A percentile compares a stretch with the other conserved stretches of the same genome.
These are phyloP conservation scores for Cyprinus carpio DNA, from an alignment of 2,113 vertebrate species.

Conservation along the genomic window DNA sequence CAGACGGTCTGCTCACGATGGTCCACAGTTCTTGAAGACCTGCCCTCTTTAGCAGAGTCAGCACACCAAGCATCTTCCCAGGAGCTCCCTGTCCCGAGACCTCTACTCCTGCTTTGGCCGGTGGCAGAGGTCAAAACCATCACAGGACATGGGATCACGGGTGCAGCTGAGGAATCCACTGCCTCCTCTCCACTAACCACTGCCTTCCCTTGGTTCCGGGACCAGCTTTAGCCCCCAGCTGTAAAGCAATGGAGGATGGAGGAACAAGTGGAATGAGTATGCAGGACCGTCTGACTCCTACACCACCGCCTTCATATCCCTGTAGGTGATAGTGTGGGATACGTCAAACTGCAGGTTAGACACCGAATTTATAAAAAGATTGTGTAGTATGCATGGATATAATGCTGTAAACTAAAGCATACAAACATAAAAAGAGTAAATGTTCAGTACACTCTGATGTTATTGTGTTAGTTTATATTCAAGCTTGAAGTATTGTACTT, in stretches of 20 bases:
- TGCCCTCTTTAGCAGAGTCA: conserved; percentile 71
- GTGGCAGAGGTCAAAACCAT: conserved; percentile 78
- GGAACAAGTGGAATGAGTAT: conserved; percentile 81
- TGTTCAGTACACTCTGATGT: neutral
- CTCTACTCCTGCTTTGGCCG: conserved; percentile 84
- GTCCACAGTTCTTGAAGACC: conserved; percentile 76
- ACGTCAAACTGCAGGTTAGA: conserved; percentile 78
- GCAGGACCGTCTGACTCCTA: conserved; percentile 78
- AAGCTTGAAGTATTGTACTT: neutral
- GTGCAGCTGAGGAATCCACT: conserved; percentile 86
- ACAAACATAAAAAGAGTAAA: neutral
- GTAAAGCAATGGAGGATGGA: conserved; percentile 65
- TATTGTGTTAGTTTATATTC: neutral
- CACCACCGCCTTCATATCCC: conserved; percentile 64
- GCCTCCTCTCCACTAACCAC: conserved; percentile 83
- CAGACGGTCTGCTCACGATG: conserved; percentile 69
- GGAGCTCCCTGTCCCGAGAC: conserved; percentile 86
- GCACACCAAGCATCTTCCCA: conserved; percentile 81
- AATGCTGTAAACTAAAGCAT: neutral
- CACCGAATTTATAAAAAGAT: neutral
- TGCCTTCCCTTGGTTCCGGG: conserved; percentile 69
- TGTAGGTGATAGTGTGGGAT: conserved; percentile 76
- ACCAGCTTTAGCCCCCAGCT: conserved; percentile 61
- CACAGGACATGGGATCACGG: conserved; percentile 78
- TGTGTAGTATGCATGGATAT: neutral